Percentiles rank a stretch among this genome's conserved stretches.
These are phyloP conservation scores for Cuculus canorus DNA, from an alignment of 2,797 vertebrate genomes.

Conservation along the genomic window DNA sequence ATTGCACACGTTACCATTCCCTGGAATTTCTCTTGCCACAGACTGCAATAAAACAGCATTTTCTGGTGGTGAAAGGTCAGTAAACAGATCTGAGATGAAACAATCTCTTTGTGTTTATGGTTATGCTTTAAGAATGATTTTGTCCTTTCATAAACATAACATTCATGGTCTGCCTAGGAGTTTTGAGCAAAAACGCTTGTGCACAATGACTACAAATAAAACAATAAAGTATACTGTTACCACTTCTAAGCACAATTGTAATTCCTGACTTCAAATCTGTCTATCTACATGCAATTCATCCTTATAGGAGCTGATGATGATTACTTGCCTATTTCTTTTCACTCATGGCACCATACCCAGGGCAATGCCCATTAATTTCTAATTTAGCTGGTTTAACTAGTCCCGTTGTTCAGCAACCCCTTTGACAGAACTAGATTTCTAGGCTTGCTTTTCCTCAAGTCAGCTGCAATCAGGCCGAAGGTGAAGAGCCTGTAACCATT, in stretches of 20 bases:
- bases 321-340: conserved; percentile 26
- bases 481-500: background rate
- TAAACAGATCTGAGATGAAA: background rate
- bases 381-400: conserved; percentile 23
- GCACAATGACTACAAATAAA: background rate
- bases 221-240: background rate
- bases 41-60: background rate
- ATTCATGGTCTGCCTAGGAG: background rate
- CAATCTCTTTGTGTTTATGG: background rate
- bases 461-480: background rate
- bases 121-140: background rate
- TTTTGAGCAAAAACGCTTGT: conserved; percentile 1
- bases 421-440: conserved; percentile 27
- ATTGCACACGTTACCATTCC: conserved; percentile 36
- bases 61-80: conserved; percentile 37
- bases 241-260: background rate
- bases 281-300: background rate
- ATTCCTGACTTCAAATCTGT: background rate
- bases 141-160: background rate
- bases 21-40: conserved; percentile 51
- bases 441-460: background rate
- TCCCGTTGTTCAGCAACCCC: background rate
- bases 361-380: background rate
- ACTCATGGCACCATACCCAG: background rate
- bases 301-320: conserved; percentile 7